Evolutionary conservation across 2,797 vertebrate species (phyloP).

Genomic region (Botia almorhae): DNA sequence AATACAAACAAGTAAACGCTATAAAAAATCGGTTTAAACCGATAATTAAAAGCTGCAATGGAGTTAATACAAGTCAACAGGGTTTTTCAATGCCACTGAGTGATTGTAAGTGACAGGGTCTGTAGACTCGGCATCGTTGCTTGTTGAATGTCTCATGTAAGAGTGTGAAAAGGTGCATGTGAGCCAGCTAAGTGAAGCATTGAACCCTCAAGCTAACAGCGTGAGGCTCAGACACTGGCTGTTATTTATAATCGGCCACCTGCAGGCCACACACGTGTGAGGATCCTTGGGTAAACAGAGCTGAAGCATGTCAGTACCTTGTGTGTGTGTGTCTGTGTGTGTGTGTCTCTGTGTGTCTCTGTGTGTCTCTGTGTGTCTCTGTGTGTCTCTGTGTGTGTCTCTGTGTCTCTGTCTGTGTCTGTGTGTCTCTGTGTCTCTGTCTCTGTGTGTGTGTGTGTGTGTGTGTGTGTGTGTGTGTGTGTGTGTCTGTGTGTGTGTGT

Average conservation of each 20-base stretch:
- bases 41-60: background rate
- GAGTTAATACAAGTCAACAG: background rate
- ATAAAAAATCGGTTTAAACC: background rate
- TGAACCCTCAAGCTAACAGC: slow-evolving; percentile 37
- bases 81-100: background rate
- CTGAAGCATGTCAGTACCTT: slow-evolving; percentile 46
- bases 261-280: slow-evolving; percentile 67
- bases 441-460: too few relatives aligned
- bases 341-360: too few relatives aligned
- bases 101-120: background rate
- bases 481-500: too few relatives aligned
- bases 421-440: too few relatives aligned
- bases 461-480: too few relatives aligned
- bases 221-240: slow-evolving; percentile 49
- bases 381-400: too few relatives aligned
- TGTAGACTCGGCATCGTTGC: background rate
- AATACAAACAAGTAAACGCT: background rate
- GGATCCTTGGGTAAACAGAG: slow-evolving; percentile 65
- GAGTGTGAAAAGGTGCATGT: slow-evolving; percentile 26
- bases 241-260: slow-evolving; percentile 72
- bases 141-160: slow-evolving; percentile 1
- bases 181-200: slow-evolving; percentile 36
- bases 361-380: too few relatives aligned
- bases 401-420: too few relatives aligned
- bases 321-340: background rate